Percentiles rank a stretch among this genome's conserved stretches.
phyloP scores from a whole-genome alignment of 2,888 invertebrate genomes.

The Flabesymbios commensalis region DNA sequence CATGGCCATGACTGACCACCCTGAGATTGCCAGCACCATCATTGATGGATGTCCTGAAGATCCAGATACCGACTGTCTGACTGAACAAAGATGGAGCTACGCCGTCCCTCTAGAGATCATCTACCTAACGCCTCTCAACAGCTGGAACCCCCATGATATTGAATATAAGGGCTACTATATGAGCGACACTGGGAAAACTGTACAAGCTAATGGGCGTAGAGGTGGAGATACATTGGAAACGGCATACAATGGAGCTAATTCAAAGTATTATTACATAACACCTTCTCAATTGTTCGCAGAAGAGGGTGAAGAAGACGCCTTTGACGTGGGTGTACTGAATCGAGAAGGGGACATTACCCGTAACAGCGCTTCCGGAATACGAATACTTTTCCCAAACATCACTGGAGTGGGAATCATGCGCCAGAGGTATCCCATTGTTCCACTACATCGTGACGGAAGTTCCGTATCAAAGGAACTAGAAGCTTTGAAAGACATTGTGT shows the following conservation, averaged over 20 bases:
- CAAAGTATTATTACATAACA: not conserved
- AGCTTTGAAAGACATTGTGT: not conserved
- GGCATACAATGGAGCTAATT: not conserved
- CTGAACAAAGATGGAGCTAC: slow-evolving; percentile 38
- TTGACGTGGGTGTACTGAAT: not conserved
- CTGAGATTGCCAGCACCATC: slow-evolving; percentile 33
- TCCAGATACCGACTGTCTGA: not conserved
- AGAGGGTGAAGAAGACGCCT: no score
- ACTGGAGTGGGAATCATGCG: not conserved
- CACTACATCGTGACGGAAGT: not conserved
- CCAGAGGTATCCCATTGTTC: not conserved
- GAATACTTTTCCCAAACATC: not conserved
- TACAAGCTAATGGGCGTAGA: no score
- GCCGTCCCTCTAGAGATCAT: slow-evolving; percentile 50
- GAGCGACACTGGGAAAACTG: no score
- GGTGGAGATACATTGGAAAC: no score
- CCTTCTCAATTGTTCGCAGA: not conserved
- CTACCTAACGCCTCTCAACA: slow-evolving; percentile 44
- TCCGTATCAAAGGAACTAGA: not conserved
- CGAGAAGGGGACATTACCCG: not conserved
- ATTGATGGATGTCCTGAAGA: slow-evolving; percentile 7
- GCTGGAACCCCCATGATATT: slow-evolving; percentile 49
- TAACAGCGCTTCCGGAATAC: not conserved
- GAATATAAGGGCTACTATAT: slow-evolving; percentile 15
- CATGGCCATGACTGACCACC: slow-evolving; percentile 42